Evolutionary conservation across 2,113 vertebrate species (phyloP).

Genomic region (Brachypodius melanocephalos): DNA sequence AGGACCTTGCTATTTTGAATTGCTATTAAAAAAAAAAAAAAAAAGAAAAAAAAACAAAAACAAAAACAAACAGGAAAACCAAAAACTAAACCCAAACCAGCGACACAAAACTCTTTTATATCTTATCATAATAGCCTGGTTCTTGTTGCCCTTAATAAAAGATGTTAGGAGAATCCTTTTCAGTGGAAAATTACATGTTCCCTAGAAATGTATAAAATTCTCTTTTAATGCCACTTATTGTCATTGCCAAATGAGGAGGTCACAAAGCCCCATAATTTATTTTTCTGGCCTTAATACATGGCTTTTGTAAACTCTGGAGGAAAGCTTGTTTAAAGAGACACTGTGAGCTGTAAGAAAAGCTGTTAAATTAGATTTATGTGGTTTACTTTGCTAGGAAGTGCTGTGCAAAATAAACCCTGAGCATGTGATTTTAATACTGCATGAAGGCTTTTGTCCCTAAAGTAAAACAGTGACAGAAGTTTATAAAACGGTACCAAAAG

Average conservation of each 20-base stretch:
- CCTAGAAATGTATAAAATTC: neutral
- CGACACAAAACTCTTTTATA: neutral
- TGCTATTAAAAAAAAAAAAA: neutral
- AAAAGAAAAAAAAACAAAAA: too few species aligned
- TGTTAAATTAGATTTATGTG: neutral
- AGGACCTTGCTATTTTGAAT: neutral
- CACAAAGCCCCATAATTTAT: neutral
- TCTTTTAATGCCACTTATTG: neutral
- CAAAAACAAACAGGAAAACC: too few species aligned
- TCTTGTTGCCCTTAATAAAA: neutral
- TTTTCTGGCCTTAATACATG: neutral
- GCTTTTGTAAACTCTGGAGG: neutral
- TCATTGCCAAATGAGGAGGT: neutral
- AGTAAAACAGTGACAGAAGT: neutral
- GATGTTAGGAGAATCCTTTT: neutral
- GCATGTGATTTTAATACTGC: neutral
- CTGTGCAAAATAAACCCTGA: neutral
- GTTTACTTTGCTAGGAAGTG: neutral
- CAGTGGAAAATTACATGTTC: neutral
- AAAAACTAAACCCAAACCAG: neutral
- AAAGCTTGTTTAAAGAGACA: neutral
- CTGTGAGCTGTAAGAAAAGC: neutral
- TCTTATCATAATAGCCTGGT: neutral
- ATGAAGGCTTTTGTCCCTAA: neutral
- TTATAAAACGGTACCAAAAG: neutral